A percentile compares a stretch with the other conserved stretches of the same genome.
phyloP scores from a whole-genome alignment of 2,888 invertebrate species.

The Pseudanteris insignis region DNA sequence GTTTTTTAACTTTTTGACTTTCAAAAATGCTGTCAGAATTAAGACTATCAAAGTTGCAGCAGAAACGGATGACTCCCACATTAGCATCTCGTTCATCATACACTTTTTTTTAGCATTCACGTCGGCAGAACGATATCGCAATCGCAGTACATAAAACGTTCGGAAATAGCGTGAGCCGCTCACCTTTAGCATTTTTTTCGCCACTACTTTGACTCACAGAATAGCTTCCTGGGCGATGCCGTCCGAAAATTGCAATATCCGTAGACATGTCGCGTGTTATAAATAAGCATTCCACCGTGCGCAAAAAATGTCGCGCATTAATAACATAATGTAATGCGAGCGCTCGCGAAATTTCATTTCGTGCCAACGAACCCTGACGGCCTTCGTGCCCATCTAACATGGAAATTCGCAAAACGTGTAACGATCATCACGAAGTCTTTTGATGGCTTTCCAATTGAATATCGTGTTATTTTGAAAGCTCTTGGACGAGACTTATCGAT shows the following conservation, averaged over 20 bases:
- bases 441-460: constrained; percentile 24
- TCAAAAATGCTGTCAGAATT: no score
- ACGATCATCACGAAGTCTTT: constrained; percentile 10
- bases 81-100: constrained; percentile 24
- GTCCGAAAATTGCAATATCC: constrained; percentile 45
- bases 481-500: no score
- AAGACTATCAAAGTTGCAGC: no score
- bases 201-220: constrained; percentile 43
- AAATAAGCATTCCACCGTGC: constrained; percentile 27
- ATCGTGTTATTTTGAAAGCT: no score
- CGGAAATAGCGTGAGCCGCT: constrained; percentile 43
- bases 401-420: constrained; percentile 24
- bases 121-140: constrained; percentile 39
- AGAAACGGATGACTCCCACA: constrained; percentile 34
- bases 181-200: constrained; percentile 41
- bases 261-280: constrained; percentile 29
- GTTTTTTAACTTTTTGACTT: no score
- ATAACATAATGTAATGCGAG: constrained; percentile 10
- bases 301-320: constrained; percentile 29
- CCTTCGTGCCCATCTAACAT: no score
- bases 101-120: no score
- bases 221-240: constrained; percentile 43
- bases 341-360: constrained; percentile 14
- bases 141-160: constrained; percentile 43
- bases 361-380: no score